Base-by-base conservation (phyloP, 2,888 invertebrate species). In the Sinelater perroti region DNA sequence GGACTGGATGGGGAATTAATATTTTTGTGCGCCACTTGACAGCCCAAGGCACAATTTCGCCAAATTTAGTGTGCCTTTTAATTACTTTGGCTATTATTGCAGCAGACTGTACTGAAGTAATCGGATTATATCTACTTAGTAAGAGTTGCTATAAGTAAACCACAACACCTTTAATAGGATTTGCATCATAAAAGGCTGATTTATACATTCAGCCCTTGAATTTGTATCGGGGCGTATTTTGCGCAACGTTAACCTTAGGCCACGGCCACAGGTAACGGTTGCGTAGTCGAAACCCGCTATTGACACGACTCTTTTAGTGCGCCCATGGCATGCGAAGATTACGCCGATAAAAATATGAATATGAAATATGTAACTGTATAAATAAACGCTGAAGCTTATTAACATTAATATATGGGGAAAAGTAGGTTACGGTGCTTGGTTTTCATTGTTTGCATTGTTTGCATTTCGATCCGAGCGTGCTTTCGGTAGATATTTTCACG, bases 121-220 rank as follows among this genome's bases (percentile, higher is more conserved):
- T 50, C 50, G 38, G 38, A 50, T 50, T 50, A 50, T 30, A 20
- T 11, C 11, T 40, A 14, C 10, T n/a, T n/a, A n/a, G 24, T 7
- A 40, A 6, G 21, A 38, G 35, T 53, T 45, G 53, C 40, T 40
- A 40, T 38, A 53, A 45, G 46, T 18, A 36, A 54, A 35, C 46
- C 38, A 17, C 38, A 36, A 35, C 36, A 33, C 28, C 17, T 45
- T 54, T 46, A 54, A 54, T 36, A 38, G 46, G 46, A 54, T 54
- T 54, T 54, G 35, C 44, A 36, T 54, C 14, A 45, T 10, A 36
- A 54, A 45, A 42, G 44, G 35, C 21, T 17, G 16, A 44, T 33
- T 33, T 52, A 52, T 42, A 20, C n/a, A 31, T 30, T 21, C 16
- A 31, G 24, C 51, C 31, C 36, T 18, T 13, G 13, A 20, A 46